Base-by-base conservation (phyloP, 2,113 vertebrate species). In the Antennarius striatus region DNA sequence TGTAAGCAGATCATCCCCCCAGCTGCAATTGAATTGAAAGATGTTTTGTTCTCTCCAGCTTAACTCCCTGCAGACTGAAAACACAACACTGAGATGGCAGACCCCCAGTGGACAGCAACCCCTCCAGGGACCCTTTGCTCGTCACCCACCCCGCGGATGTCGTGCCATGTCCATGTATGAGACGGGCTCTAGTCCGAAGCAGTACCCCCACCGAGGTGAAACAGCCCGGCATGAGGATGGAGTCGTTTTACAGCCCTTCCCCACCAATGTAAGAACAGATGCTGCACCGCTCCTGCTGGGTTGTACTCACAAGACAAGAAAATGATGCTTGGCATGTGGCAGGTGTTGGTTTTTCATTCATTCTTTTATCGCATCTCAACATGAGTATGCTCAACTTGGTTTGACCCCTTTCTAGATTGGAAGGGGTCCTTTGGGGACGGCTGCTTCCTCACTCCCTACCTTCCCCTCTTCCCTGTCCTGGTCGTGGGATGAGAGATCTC, bases 141-240 rank as follows among this genome's bases (percentile, higher is more conserved):
- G 95, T 63, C 95, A 95, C 0, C 92, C 94, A 12, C 90, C 92
- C 32, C 94, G 96, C 5, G 95, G 96, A 81, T 96, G 96, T 84
- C 94, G 98, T 14, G 95, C 97, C 84, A 96, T 99, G 94, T 99
- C 98, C 67, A 99, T 99, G 98, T 99, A 99, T 9, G 98, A 99
- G 94, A 99, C 97, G 0, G 95, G 98, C 82, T 99, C 96, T 0
- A 91, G 93, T 56, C 93, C 93, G 79, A 97, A 94, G 82, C 94
- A 95, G 17, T 97, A 94, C 91, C 94, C 96, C 88, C 94, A 96
- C 81, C 85, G 95, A 87, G 94, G 84, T 47, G 96, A 98, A 79
- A 88, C 88, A 6, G 73, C 90, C 6, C 94, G 93, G 55, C 94
- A 93, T 0, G 95, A 98, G 12, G 95, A 97, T 30, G 94, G 92